Evolutionary conservation across 2,113 vertebrate genomes (phyloP).

Genomic region (Antigone vipio): DNA sequence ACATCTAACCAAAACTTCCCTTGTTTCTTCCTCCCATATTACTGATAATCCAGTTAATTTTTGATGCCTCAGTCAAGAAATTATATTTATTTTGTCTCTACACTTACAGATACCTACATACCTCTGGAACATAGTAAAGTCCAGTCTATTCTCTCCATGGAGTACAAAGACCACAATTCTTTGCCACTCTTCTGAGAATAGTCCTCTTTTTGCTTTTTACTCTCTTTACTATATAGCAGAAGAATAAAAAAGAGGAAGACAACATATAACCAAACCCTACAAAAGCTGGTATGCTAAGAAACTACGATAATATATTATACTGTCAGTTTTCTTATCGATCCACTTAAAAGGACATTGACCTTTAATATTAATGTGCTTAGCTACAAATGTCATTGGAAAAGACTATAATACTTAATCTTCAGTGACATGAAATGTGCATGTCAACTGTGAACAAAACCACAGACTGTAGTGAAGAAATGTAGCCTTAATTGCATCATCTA

Average conservation of each 20-base stretch:
- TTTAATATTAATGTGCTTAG: constrained; percentile 42
- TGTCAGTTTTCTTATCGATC: constrained; percentile 27
- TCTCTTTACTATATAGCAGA: neutral
- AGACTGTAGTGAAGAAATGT: neutral
- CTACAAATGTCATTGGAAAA: constrained; percentile 36
- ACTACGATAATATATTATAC: neutral
- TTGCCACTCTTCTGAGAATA: neutral
- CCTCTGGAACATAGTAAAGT: neutral
- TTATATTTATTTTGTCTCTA: neutral
- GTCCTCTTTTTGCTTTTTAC: neutral
- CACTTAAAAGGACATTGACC: constrained; percentile 42
- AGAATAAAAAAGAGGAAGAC: neutral
- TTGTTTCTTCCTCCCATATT: neutral
- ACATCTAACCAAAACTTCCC: neutral
- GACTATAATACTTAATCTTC: constrained; percentile 30
- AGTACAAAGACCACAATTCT: neutral
- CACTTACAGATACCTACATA: neutral
- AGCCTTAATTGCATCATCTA: constrained; percentile 10
- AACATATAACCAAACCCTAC: neutral
- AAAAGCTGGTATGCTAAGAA: neutral
- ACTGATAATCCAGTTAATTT: neutral
- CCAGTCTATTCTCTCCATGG: neutral
- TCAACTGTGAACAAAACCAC: neutral
- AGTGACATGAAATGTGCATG: constrained; percentile 9
- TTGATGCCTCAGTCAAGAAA: neutral